A percentile compares a stretch with the other conserved stretches of the same genome.
Evolutionary conservation across 1,140 invertebrate genomes (phyloP).

Genomic region (Ostrea edulis): DNA sequence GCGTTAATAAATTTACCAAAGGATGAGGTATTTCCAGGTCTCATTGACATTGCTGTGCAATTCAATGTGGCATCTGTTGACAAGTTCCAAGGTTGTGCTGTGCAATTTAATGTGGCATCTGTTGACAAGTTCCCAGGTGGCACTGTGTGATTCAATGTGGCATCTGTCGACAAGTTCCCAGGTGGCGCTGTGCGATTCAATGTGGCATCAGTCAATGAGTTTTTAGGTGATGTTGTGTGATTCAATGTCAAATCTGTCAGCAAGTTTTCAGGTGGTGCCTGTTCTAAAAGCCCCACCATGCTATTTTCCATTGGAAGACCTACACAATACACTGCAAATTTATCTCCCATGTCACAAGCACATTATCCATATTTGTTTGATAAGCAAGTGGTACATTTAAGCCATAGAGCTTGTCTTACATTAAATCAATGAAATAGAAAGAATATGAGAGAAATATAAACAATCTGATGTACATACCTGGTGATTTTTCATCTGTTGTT

Average conservation of each 20-base stretch:
- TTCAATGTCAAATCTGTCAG: background rate
- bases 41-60: background rate
- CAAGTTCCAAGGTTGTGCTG: background rate
- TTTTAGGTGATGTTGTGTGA: background rate
- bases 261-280: background rate
- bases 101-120: background rate
- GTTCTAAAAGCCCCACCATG: background rate
- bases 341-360: background rate
- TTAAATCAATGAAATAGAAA: background rate
- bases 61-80: background rate
- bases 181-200: background rate
- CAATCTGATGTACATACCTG: background rate
- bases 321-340: background rate
- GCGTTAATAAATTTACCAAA: background rate
- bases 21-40: slow-evolving; percentile 4
- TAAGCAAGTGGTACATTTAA: background rate
- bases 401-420: too few species aligned
- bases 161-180: background rate
- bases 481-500: background rate
- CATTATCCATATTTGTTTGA: background rate
- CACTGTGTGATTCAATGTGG: background rate
- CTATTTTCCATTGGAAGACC: background rate
- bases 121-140: background rate
- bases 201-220: background rate
- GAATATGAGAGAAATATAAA: background rate